Base-by-base conservation (phyloP, 64 coral and sea anemone species). In the Hydrozoanthus tunicans region DNA sequence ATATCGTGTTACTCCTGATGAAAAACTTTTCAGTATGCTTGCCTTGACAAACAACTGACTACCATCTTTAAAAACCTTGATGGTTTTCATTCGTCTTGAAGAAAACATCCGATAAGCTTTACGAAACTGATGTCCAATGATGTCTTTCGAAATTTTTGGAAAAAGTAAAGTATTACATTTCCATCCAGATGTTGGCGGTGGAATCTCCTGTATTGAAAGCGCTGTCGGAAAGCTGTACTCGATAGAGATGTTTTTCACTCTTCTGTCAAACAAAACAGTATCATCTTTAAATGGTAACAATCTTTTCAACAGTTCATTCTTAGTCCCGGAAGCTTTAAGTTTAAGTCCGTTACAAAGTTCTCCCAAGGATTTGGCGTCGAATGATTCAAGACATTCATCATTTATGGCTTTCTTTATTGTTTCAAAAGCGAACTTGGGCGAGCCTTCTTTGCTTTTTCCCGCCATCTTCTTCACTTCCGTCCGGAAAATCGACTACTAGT, bases 211-310 rank as follows among this genome's bases (percentile, higher is more conserved):
- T 8, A 14, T 89, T 56, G 13, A 59, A 74, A 89, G 70, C 27
- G 69, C 70, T 75, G 85, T 89, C 59, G 53, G 5, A 60, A 89
- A 89, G 8, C 59, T 89, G 85, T 89, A 89, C 25, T 59, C 15
- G 3, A 58, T 72, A 53, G 6, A 89, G 10, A 59, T 59, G 51
- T 17, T 73, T 5, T 88, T 73, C n/a, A 53, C 64, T 23, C 67
- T 72, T n/a, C 64, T 73, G 64, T 74, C 15, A 58, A 88, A 73
- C 23, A 88, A 70, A 54, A 73, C 84, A 20, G 20, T 20, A 59
- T 88, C 53, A 68, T 74, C 68, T 74, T 88, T 89, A 17, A 88
- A 54, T 69, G 68, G 68, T 73, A 68, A 67, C 68, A 88, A 56
- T 66, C 83, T 9, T 53, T 88, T 14, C 17, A 86, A 56, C 83